Evolutionary conservation across 2,113 vertebrate genomes (phyloP), one percentile per base, ranked within the genome.

Genomic region (Spheniscus mendiculus): DNA sequence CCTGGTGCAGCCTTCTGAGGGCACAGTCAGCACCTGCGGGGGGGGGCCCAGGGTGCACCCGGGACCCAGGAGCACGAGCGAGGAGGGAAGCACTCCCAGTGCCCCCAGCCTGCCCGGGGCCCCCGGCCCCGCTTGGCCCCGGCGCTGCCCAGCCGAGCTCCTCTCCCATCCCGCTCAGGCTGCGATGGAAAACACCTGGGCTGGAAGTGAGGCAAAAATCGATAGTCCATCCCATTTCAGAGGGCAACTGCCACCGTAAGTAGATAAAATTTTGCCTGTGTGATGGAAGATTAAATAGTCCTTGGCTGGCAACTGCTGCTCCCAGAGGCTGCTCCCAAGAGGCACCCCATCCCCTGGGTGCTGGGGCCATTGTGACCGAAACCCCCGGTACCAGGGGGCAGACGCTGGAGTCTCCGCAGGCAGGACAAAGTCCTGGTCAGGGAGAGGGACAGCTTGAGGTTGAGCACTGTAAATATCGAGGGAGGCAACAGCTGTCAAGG

Each of bases 211-310:
- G 96, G 89, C 86, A 83, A 62, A 55, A 96, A 95, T 95, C 95
- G 8, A 97, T 72, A 83, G 88, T 84, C 94, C 97, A 90, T 96
- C 98, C 96, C 97, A 29, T 97, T 95, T 95, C 95, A 90, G 96
- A 85, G 95, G 96, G 96, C 42, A 62, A 82, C 95, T 85, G 96
- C 95, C 76, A 79, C 76, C 32, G 76, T 71, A 90, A 95, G 73
- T 42, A 91, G 91, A 94, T 72, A 91, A 97, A 95, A 94, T 89
- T 97, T 87, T 40, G 49, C 25, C 65, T 21, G 49, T 62, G 74
- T 52, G 73, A 87, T 52, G 67, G 32, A 18, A 82, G 56, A 21
- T 87, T 11, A 50, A 90, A 9, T 1, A 23, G 15, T 44, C 86
- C 55, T n/a, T 14, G 69, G 11, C 32, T 38, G 65, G 38, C 0